These are phyloP conservation scores for Diplodus puntazzo DNA, from an alignment of 2,797 vertebrate species.

Conservation along the genomic window DNA sequence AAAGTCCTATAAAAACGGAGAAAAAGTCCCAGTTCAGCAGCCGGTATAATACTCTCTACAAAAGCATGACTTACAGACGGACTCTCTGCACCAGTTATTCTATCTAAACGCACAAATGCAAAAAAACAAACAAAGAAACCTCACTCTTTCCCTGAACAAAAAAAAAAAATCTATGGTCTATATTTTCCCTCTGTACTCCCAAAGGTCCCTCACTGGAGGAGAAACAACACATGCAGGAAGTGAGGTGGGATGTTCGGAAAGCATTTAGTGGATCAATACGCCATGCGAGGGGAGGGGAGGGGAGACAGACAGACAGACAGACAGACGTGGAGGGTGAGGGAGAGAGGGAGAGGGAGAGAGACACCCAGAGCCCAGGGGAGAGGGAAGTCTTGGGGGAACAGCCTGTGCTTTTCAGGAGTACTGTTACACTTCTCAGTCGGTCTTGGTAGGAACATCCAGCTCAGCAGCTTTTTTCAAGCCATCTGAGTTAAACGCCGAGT, in stretches of 20 bases:
- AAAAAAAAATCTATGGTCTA: slow-evolving; percentile 69
- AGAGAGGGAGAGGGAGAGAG: slow-evolving; percentile 59
- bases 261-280: slow-evolving; percentile 82
- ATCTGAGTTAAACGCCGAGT: slow-evolving; percentile 31
- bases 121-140: slow-evolving; percentile 22
- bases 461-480: slow-evolving; percentile 76
- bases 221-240: slow-evolving; percentile 84
- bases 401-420: slow-evolving; percentile 82
- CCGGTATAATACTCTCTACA: slow-evolving; percentile 2
- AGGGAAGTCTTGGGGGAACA: slow-evolving; percentile 70
- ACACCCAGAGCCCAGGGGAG: slow-evolving; percentile 75
- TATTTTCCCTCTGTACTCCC: slow-evolving; percentile 79
- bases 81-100: slow-evolving; percentile 13
- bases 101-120: slow-evolving; percentile 30
- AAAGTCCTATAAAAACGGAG: not conserved
- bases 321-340: slow-evolving; percentile 43
- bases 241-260: slow-evolving; percentile 79
- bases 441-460: slow-evolving; percentile 68
- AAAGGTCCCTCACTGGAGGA: slow-evolving; percentile 73
- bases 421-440: slow-evolving; percentile 76
- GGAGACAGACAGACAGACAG: slow-evolving; percentile 30
- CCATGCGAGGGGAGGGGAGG: slow-evolving; percentile 71
- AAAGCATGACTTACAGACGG: not conserved
- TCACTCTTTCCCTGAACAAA: slow-evolving; percentile 7
- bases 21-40: not conserved